Base-by-base conservation (phyloP, 2,113 vertebrate genomes). In the Calyptomena viridis region DNA sequence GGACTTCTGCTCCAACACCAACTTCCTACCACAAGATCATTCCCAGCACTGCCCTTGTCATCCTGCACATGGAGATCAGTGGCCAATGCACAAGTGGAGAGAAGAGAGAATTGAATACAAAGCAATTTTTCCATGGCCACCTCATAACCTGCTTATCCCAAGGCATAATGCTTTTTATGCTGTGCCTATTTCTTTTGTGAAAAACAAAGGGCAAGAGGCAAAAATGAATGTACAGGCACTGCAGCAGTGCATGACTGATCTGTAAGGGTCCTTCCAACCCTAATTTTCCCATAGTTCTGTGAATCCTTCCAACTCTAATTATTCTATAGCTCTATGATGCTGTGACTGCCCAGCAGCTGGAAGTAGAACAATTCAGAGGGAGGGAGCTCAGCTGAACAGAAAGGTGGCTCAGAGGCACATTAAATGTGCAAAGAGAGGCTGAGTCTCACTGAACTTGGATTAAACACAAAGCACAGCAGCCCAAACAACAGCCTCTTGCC, bases 331-430 rank as follows among this genome's bases (percentile, higher is more conserved):
- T 35, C 27, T 37, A 5, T 1, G 11, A 6, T 17, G 17, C 53
- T 89, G 33, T 18, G 33, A 85, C 96, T 96, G 90, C 97, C 44
- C 84, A 75, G 96, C 94, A 96, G 97, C 96, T 66, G 33, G 14
- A 16, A 82, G 62, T 4, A 85, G 71, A 42, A 64, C 42, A 47
- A 37, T 47, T 86, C 46, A 47, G 78, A 25, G 49, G 7, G 23
- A 62, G 59, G 72, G 20, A 83, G 27, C 49, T 93, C 24, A 5
- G 74, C 18, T 72, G 67, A 85, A 77, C 35, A 56, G 55, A 85
- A 73, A 52, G 53, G 49, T 17, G 63, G 93, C 68, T 53, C 95
- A 93, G 90, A 96, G 58, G 33, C 50, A 30, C 50, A 93, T 84
- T 50, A 81, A 93, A 59, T 64, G 37, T 66, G 66, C 58, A 60